phyloP scores from a whole-genome alignment of 2,888 invertebrate genomes.

The Cosmia pyralina region DNA sequence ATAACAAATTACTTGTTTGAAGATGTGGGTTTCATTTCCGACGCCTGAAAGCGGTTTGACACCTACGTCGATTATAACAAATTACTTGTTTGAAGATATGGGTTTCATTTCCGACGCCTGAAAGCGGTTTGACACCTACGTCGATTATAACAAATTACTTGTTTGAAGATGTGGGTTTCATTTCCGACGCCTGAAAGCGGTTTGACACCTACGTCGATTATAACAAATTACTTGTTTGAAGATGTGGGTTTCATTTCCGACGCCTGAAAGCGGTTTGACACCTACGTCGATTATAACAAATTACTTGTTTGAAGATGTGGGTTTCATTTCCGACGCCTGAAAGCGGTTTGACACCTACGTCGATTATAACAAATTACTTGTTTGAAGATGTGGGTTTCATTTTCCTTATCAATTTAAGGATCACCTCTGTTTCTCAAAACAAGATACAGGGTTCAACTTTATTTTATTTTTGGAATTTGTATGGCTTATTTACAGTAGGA shows the following conservation, averaged over 20 bases:
- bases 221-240: too few relatives aligned
- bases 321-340: neutral
- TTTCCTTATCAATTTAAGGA: neutral
- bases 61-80: neutral
- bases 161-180: too few relatives aligned
- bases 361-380: neutral
- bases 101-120: neutral
- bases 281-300: neutral
- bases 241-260: too few relatives aligned
- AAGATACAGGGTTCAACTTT: neutral
- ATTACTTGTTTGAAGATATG: too few relatives aligned
- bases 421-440: neutral
- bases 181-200: neutral
- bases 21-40: neutral
- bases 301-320: too few relatives aligned
- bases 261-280: neutral
- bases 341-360: conserved; percentile 2
- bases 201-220: conserved; percentile 8
- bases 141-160: neutral
- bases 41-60: neutral
- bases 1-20: neutral
- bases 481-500: neutral
- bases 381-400: too few relatives aligned
- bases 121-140: conserved; percentile 2
- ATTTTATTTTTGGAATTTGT: neutral